These are phyloP conservation scores for Anticlea derivata DNA, from an alignment of 2,888 invertebrate species.

Conservation along the genomic window DNA sequence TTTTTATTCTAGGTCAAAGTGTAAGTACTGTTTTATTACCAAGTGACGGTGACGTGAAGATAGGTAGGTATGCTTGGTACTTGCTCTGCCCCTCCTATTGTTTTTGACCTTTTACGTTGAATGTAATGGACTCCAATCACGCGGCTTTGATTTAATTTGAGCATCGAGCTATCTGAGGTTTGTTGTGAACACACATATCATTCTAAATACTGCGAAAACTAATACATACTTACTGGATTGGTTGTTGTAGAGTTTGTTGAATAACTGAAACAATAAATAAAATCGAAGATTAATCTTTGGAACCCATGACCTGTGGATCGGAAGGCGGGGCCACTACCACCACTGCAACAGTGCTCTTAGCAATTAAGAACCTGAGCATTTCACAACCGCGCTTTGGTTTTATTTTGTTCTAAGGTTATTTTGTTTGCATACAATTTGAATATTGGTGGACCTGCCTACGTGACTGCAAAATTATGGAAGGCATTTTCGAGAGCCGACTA, in stretches of 20 bases:
- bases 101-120: conserved; percentile 29
- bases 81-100: conserved; percentile 23
- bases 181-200: not conserved
- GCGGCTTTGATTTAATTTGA: conserved; percentile 23
- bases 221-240: conserved; percentile 25
- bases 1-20: conserved; percentile 7
- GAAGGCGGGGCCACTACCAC: too few relatives aligned
- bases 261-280: conserved; percentile 28
- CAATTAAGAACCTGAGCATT: too few relatives aligned
- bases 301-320: too few relatives aligned
- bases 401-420: not conserved
- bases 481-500: conserved; percentile 30
- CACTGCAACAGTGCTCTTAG: too few relatives aligned
- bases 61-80: not conserved
- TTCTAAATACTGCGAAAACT: not conserved
- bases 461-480: conserved; percentile 22
- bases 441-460: conserved; percentile 3
- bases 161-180: not conserved
- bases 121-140: conserved; percentile 31
- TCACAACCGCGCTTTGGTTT: not conserved
- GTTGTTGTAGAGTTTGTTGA: conserved; percentile 9
- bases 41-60: conserved; percentile 5
- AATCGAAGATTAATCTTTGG: not conserved
- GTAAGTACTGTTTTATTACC: conserved; percentile 3
- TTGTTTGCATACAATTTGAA: conserved; percentile 9